A percentile compares a stretch with the other conserved stretches of the same genome.
Conservation (phyloP, 2,113 vertebrate species). For the Synodontis membranacea region DNA sequence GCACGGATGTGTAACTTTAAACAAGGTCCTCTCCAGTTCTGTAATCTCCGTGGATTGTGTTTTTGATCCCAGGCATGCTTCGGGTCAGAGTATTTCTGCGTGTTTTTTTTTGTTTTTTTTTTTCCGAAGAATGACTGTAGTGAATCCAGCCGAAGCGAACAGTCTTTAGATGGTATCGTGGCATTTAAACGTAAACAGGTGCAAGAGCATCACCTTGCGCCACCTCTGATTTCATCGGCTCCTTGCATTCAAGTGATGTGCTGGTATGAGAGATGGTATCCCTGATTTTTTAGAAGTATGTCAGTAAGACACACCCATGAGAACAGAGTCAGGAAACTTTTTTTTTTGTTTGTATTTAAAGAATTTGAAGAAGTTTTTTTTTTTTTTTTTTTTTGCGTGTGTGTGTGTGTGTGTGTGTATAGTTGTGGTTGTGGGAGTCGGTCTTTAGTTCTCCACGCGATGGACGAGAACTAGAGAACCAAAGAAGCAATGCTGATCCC, state of each 20-base stretch:
- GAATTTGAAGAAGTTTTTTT: neutral
- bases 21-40: slow-evolving; percentile 23
- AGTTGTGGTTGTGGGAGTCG: neutral
- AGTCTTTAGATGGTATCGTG: neutral
- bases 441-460: neutral
- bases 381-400: too few species aligned
- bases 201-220: slow-evolving; percentile 9
- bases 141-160: neutral
- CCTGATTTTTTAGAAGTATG: neutral
- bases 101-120: too few species aligned
- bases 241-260: neutral
- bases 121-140: neutral
- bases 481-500: slow-evolving; percentile 16
- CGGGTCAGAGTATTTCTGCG: slow-evolving; percentile 27
- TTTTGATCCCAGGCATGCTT: slow-evolving; percentile 16
- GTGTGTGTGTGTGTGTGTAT: too few species aligned
- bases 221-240: slow-evolving; percentile 34
- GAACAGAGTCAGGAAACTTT: neutral
- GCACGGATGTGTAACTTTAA: slow-evolving; percentile 20
- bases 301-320: neutral
- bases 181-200: slow-evolving; percentile 44
- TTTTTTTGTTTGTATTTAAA: neutral
- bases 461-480: neutral
- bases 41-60: slow-evolving; percentile 4
- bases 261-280: neutral